These are phyloP conservation scores for Lysandra bellargus DNA, from an alignment of 2,888 invertebrate species.

Conservation along the genomic window DNA sequence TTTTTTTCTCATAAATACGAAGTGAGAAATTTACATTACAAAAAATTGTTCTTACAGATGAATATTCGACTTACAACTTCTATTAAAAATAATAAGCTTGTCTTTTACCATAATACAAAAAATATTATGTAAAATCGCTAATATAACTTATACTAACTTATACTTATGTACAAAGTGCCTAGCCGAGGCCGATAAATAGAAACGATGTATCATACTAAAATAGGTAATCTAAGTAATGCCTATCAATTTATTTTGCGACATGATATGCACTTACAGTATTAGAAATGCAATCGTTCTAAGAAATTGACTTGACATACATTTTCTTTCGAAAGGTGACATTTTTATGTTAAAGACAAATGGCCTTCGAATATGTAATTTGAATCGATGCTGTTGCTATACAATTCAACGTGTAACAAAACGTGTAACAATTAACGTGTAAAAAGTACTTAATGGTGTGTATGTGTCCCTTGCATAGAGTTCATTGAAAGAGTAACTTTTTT, in stretches of 20 bases:
- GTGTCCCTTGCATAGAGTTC: too few species aligned
- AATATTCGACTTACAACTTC: background rate
- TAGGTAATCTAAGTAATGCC: background rate
- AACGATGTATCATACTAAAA: background rate
- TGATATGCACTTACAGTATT: constrained; percentile 7
- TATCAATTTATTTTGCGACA: background rate
- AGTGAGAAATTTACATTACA: background rate
- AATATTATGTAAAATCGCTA: background rate
- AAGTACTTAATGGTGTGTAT: background rate
- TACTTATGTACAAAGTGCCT: background rate
- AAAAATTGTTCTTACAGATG: background rate
- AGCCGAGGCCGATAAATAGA: background rate
- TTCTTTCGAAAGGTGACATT: background rate
- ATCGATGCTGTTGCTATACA: background rate
- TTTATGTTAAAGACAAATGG: background rate
- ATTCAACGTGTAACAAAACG: background rate
- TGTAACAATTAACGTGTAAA: too few species aligned
- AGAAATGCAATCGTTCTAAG: background rate
- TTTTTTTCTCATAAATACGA: background rate
- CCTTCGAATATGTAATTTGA: background rate
- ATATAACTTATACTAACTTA: background rate
- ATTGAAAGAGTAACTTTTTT: too few species aligned
- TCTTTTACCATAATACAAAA: background rate
- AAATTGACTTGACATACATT: constrained; percentile 20
- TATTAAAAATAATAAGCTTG: background rate